Evolutionary conservation across 1,140 invertebrate genomes (phyloP).

Genomic region (Drosophila mojavensis): DNA sequence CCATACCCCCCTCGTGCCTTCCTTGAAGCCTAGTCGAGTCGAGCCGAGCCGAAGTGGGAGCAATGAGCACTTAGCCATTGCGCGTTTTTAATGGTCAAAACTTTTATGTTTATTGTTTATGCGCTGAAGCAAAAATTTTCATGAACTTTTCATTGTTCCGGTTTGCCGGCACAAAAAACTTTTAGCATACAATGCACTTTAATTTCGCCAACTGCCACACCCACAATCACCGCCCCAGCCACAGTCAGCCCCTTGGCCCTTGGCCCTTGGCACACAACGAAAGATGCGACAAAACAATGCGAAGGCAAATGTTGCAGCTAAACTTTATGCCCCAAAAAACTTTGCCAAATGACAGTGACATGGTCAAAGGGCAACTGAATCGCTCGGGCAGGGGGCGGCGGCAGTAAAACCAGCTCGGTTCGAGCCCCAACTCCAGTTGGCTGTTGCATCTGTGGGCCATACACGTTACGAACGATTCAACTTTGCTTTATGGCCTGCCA

Average conservation of each 20-base stretch:
- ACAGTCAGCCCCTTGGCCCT: background rate
- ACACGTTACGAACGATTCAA: slow-evolving; percentile 46
- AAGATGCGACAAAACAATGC: slow-evolving; percentile 64
- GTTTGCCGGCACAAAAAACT: slow-evolving; percentile 74
- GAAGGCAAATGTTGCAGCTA: slow-evolving; percentile 77
- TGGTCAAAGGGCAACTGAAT: slow-evolving; percentile 22
- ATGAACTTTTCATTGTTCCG: slow-evolving; percentile 83
- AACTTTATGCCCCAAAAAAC: slow-evolving; percentile 77
- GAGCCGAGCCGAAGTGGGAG: slow-evolving; percentile 4
- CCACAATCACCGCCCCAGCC: background rate
- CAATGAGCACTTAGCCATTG: slow-evolving; percentile 64
- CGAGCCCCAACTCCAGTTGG: slow-evolving; percentile 12
- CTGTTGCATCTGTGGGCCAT: slow-evolving; percentile 27
- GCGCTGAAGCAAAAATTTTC: slow-evolving; percentile 80
- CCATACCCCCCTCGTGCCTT: background rate
- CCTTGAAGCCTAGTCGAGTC: background rate
- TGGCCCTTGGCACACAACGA: slow-evolving; percentile 10
- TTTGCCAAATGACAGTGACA: slow-evolving; percentile 74
- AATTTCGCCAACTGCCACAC: slow-evolving; percentile 49
- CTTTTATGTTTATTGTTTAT: slow-evolving; percentile 83
- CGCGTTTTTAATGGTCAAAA: slow-evolving; percentile 79
- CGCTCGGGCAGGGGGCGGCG: background rate
- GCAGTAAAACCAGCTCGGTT: slow-evolving; percentile 3
- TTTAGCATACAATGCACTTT: slow-evolving; percentile 80
- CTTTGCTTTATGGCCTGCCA: slow-evolving; percentile 54